Evolutionary conservation across 2,113 vertebrate genomes (phyloP).

Genomic region (Thymallus thymallus): DNA sequence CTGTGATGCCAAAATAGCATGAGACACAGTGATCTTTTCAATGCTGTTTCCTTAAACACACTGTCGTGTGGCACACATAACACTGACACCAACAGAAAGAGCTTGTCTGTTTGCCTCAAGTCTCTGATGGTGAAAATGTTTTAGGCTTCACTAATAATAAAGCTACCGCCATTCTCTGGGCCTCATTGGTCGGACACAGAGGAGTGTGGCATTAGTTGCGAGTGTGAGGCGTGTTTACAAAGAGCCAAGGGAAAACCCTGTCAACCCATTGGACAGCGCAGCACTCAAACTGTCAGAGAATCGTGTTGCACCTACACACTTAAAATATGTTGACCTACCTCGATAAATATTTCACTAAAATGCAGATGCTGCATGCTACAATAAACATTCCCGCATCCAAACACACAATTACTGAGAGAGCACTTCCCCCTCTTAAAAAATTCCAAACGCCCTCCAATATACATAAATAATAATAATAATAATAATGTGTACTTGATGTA

Average conservation of each 20-base stretch:
- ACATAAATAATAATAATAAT: constrained; percentile 83
- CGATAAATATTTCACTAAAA: constrained; percentile 71
- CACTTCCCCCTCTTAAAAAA: constrained; percentile 73
- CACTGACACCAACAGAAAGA: constrained; percentile 69
- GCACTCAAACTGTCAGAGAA: constrained; percentile 62
- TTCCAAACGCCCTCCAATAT: constrained; percentile 70
- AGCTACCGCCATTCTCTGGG: constrained; percentile 24
- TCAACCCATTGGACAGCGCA: constrained; percentile 36
- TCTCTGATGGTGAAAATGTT: constrained; percentile 48
- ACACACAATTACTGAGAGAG: constrained; percentile 60
- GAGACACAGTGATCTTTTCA: constrained; percentile 76
- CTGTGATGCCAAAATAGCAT: constrained; percentile 58
- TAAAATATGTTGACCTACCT: constrained; percentile 59
- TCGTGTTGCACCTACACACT: constrained; percentile 67
- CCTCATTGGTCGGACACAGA: constrained; percentile 37
- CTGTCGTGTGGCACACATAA: constrained; percentile 57
- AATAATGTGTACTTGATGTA: constrained; percentile 67
- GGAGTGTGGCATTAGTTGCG: constrained; percentile 53
- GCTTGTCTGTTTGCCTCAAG: constrained; percentile 68
- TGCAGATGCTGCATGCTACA: constrained; percentile 63
- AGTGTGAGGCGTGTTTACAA: constrained; percentile 66
- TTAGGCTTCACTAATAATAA: constrained; percentile 33
- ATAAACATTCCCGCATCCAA: constrained; percentile 71
- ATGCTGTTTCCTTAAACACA: constrained; percentile 52
- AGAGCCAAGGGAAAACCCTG: constrained; percentile 39